phyloP scores from a whole-genome alignment of 2,113 vertebrate species.

The Rafetus swinhoei region DNA sequence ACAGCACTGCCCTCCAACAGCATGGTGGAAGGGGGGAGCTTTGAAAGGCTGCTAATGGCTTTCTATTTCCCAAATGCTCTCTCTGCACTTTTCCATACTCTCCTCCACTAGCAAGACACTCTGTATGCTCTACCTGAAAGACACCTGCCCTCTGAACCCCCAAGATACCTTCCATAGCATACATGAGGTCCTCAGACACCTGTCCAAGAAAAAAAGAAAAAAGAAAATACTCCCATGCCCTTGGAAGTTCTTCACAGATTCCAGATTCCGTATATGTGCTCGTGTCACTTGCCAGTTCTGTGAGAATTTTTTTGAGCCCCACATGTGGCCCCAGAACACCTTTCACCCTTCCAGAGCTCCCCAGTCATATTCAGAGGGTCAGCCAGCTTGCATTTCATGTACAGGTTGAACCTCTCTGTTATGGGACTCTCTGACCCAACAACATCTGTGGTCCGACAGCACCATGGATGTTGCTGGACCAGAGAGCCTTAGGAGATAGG shows the following conservation, averaged over 20 bases:
- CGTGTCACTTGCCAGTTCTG: neutral
- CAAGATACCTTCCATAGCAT: neutral
- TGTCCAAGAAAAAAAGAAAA: neutral
- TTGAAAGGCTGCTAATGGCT: neutral
- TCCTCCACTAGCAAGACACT: neutral
- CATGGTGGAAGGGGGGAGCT: neutral
- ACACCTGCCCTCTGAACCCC: neutral
- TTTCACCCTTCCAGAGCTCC: neutral
- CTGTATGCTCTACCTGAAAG: fast-evolving
- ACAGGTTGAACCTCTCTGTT: neutral
- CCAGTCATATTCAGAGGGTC: neutral
- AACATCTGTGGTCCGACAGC: no score
- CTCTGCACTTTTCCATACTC: neutral
- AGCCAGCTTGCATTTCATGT: neutral
- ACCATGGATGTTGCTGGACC: no score
- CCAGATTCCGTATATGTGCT: fast-evolving
- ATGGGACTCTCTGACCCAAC: no score
- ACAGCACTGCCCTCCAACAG: neutral
- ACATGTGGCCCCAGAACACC: neutral
- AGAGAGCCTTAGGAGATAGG: no score
- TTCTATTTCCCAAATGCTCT: neutral
- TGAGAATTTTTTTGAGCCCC: neutral
- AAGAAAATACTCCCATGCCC: neutral
- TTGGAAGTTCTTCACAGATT: neutral
- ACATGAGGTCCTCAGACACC: neutral